Base-by-base conservation (phyloP, 2,113 vertebrate genomes). In the Spea bombifrons region DNA sequence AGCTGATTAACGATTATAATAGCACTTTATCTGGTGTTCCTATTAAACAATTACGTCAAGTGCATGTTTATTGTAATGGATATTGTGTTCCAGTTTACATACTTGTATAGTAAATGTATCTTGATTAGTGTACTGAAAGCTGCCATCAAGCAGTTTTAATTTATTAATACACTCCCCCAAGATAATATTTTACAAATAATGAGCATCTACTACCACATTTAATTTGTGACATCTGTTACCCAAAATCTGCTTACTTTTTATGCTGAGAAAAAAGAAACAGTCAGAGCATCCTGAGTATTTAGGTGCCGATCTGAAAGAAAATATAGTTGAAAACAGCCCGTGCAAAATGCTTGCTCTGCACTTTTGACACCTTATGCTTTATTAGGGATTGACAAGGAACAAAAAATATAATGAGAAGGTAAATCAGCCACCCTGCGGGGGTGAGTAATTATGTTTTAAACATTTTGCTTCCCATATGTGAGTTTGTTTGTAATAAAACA, bases 121-220 rank as follows among this genome's bases (percentile, higher is more conserved):
- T 65, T 73, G 46, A 79, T 73, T 57, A 63, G 69, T 44, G 43
- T 43, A 66, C 48, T 53, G 43, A 66, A 73, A 5, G 61, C 70
- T 46, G 76, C 61, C 72, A 73, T 57, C 76, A 72, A 73, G 61
- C 76, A 72, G 61, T 66, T 79, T 65, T 72, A 70, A 79, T 72
- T 73, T 79, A 79, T 79, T 79, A 79, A 73, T 73, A 73, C 69
- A 30, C 63, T 72, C 69, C 61, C 76, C 70, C 76, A 73, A 66
- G 76, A 73, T 73, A 79, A 79, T 79, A 79, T 73, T 79, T 79
- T 73, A 70, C 71, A 79, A 79, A 79, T 79, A 79, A 79, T 73
- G 49, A 72, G 69, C 61, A 66, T 79, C 69, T 72, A 79, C 72
- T 79, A 79, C 73, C 48, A 44, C 66, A 43, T 55, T 66, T 79